phyloP scores from a whole-genome alignment of 2,113 vertebrate species.

The Ploceus nigricollis region DNA sequence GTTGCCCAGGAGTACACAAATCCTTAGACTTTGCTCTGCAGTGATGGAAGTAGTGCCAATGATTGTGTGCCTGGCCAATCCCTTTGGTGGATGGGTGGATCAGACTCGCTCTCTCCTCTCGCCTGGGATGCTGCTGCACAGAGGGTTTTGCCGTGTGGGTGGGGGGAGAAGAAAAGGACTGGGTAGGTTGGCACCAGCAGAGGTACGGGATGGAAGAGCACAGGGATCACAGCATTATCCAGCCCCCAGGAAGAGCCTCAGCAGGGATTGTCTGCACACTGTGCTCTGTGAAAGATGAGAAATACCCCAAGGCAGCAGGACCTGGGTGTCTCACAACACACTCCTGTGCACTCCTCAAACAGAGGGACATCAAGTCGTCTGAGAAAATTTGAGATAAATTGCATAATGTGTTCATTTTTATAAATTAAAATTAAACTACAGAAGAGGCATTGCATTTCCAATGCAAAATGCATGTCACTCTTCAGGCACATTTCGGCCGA shows the following conservation, averaged over 20 bases:
- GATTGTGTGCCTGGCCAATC: constrained; percentile 9
- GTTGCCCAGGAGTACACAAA: constrained; percentile 55
- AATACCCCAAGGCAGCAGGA: neutral
- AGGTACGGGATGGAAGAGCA: neutral
- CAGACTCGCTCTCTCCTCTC: neutral
- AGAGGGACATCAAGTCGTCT: neutral
- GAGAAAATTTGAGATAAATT: neutral
- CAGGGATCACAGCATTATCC: constrained; percentile 32
- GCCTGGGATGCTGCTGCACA: neutral
- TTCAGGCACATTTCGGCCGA: neutral
- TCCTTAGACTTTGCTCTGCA: constrained; percentile 34
- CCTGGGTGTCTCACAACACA: neutral
- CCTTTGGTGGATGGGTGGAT: constrained; percentile 54
- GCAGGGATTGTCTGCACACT: neutral
- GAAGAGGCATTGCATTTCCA: neutral
- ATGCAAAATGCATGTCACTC: neutral
- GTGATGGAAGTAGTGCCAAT: constrained; percentile 24
- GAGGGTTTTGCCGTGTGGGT: neutral
- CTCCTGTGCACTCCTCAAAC: neutral
- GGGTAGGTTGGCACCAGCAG: neutral
- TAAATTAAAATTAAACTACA: neutral
- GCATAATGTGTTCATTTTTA: neutral
- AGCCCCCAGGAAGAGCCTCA: neutral
- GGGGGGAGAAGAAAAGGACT: neutral
- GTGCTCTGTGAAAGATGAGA: neutral